Evolutionary conservation across 2,797 vertebrate genomes (phyloP).

Genomic region (Otus scops): DNA sequence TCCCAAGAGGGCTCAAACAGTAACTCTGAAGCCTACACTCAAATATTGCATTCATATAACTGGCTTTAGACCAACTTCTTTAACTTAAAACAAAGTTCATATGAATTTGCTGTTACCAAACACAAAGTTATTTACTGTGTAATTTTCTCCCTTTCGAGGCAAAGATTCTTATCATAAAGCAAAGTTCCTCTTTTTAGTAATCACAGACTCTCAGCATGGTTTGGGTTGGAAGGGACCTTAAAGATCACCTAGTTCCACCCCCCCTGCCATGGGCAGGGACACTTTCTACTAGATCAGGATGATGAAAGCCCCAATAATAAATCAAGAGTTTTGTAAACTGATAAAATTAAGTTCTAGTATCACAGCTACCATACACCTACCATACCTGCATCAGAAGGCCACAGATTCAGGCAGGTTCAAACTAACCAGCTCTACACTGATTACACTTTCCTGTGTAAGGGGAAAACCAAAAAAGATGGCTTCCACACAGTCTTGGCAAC

Average conservation of each 20-base stretch:
- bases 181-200: not conserved
- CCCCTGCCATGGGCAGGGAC: too few relatives aligned
- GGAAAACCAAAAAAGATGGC: fast-evolving
- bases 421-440: not conserved
- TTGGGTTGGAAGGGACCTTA: too few relatives aligned
- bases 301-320: not conserved
- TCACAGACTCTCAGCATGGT: too few relatives aligned
- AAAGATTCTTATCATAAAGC: not conserved
- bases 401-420: not conserved
- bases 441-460: not conserved
- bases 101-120: not conserved
- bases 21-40: not conserved
- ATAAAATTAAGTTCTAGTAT: not conserved
- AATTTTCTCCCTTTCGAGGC: not conserved
- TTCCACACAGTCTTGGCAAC: not conserved
- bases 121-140: not conserved
- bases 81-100: not conserved
- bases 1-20: not conserved
- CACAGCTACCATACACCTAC: not conserved
- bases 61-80: not conserved
- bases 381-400: not conserved
- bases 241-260: too few relatives aligned
- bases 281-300: too few relatives aligned
- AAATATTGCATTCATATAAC: not conserved
- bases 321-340: not conserved